Percentiles rank a stretch among this genome's conserved stretches.
Conservation (phyloP, 2,113 vertebrate genomes). For the Haemorhous mexicanus region DNA sequence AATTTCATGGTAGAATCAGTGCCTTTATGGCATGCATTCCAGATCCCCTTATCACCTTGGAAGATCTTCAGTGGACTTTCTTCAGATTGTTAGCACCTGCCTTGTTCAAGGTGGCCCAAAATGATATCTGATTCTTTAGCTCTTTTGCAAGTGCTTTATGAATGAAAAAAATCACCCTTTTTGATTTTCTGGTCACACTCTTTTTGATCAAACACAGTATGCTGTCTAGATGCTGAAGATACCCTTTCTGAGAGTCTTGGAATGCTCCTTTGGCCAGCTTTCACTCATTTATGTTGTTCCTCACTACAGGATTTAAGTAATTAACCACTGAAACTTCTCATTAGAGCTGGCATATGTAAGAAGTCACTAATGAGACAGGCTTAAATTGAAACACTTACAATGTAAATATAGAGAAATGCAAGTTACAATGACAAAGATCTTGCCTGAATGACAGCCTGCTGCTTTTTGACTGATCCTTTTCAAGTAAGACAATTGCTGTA, state of each 20-base stretch:
- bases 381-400: neutral
- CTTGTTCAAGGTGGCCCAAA: neutral
- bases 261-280: neutral
- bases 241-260: neutral
- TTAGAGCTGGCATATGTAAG: neutral
- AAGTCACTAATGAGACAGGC: neutral
- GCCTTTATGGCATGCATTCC: neutral
- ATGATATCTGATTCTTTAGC: neutral
- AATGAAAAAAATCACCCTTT: neutral
- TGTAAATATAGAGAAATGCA: neutral
- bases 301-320: neutral
- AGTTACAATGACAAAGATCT: neutral
- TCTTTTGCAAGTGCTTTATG: neutral
- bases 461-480: neutral
- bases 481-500: neutral
- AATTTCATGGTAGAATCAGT: neutral
- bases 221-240: neutral
- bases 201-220: neutral
- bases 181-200: neutral
- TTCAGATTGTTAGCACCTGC: neutral
- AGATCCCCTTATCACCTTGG: neutral
- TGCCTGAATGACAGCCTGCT: neutral
- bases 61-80: neutral
- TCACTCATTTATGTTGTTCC: neutral
- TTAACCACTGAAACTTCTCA: neutral